Base-by-base conservation (phyloP, 2,888 invertebrate genomes). In the Tetramorium bicarinatum region DNA sequence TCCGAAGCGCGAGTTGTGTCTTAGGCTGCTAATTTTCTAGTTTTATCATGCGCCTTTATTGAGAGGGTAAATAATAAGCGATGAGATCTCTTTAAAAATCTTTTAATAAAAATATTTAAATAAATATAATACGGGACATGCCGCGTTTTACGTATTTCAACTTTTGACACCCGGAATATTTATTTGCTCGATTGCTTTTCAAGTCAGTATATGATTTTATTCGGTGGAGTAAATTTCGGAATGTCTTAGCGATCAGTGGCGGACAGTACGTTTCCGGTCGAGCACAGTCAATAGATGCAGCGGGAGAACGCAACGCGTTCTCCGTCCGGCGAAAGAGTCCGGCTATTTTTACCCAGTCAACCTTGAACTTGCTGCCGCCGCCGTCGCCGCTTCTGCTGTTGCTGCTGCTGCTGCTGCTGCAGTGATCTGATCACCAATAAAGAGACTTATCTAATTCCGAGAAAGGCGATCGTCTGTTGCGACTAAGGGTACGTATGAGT, bases 381-480 rank as follows among this genome's bases (percentile, higher is more conserved):
- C 49, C 54, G 47, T 86, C 84, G 87, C 38, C n/a, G 64, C 44
- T 44, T 18, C 29, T 18, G 64, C 62, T 8, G 62, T 1, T 25
- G 25, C 25, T 25, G 34, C 59, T n/a, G 61, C 41, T 11, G 82
- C 80, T 87, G 87, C 81, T 85, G 85, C 89, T 85, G 87, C 91
- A 88, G 90, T 90, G 92, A 93, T 93, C 91, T 92, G 92, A 93
- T 93, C 92, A 91, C 92, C 91, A 92, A 92, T 92, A 92, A 92
- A 92, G 89, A 90, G 91, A 92, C 91, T 93, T 93, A 93, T 92
- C 91, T 91, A 92, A 93, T 93, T 93, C 93, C 89, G 88, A 92
- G 92, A 92, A 92, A 90, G 91, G 89, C 91, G 91, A 92, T 93
- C 90, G 92, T 87, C 87, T 91, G 87, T 84, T 89, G 87, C 89